phyloP scores from a whole-genome alignment of 2,113 vertebrate genomes.

The Psilopsiagon aymara region DNA sequence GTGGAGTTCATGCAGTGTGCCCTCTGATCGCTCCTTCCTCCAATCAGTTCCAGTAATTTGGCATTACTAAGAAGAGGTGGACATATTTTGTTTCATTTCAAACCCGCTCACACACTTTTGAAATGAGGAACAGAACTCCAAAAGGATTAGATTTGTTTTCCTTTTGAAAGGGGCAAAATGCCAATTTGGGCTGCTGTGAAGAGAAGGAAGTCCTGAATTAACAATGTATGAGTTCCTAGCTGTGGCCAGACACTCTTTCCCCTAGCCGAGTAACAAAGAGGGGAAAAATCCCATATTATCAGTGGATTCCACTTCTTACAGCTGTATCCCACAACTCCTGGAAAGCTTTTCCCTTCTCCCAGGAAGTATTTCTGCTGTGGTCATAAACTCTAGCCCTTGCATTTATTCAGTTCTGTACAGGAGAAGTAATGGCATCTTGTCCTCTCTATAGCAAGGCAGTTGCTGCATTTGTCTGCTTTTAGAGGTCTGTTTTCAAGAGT shows the following conservation, averaged over 20 bases:
- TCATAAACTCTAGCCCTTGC: background rate
- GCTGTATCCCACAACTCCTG: background rate
- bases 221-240: background rate
- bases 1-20: background rate
- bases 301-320: background rate
- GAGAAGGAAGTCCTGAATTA: conserved; percentile 45
- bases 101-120: conserved; percentile 32
- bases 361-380: background rate
- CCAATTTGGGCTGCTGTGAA: conserved; percentile 34
- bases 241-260: background rate
- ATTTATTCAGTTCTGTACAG: background rate
- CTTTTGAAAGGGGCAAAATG: conserved; percentile 40
- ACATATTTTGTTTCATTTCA: conserved; percentile 60
- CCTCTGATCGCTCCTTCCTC: background rate
- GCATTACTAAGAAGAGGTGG: conserved; percentile 20
- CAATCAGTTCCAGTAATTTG: conserved; percentile 11
- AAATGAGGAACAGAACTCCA: conserved; percentile 56
- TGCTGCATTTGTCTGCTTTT: background rate
- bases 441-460: background rate
- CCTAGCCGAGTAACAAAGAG: background rate
- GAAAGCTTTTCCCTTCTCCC: background rate
- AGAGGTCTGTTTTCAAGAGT: background rate
- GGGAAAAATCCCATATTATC: background rate
- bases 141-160: conserved; percentile 57
- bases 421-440: background rate